These are phyloP conservation scores for Apostichopus leukothele DNA, from an alignment of 53 echinoderm and acorn worm species.

Conservation along the genomic window DNA sequence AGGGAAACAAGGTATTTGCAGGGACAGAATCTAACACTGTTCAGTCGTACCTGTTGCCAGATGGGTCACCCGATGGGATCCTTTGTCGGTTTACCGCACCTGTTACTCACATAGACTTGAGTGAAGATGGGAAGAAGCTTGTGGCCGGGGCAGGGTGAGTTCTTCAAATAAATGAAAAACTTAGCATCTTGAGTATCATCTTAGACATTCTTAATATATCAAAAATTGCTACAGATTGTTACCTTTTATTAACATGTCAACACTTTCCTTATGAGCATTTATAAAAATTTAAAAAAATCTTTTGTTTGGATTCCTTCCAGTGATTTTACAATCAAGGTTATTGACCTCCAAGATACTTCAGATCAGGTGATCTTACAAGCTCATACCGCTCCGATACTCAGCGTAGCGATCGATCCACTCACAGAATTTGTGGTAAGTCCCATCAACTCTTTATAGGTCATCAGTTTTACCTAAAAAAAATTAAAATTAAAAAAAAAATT, in stretches of 20 bases:
- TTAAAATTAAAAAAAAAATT: too few relatives aligned
- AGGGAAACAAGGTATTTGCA: slow-evolving; percentile 80
- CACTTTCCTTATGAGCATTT: slow-evolving; percentile 16
- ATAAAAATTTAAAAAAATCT: background rate
- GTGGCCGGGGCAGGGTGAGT: slow-evolving; percentile 83
- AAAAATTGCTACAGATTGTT: background rate
- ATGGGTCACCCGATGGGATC: slow-evolving; percentile 87
- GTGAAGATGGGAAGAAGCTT: slow-evolving; percentile 68
- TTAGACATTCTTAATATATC: too few relatives aligned
- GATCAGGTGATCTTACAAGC: slow-evolving; percentile 68
- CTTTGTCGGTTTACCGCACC: slow-evolving; percentile 91
- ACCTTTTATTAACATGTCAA: background rate
- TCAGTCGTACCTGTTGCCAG: slow-evolving; percentile 85
- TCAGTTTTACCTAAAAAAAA: too few relatives aligned
- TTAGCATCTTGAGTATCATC: background rate
- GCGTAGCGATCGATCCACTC: slow-evolving; percentile 79
- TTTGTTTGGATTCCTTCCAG: slow-evolving; percentile 50
- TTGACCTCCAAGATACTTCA: slow-evolving; percentile 61
- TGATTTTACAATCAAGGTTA: slow-evolving; percentile 82
- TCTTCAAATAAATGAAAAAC: background rate
- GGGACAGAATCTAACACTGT: slow-evolving; percentile 87
- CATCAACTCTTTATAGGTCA: background rate
- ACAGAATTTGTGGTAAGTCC: slow-evolving; percentile 67
- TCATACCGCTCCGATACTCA: slow-evolving; percentile 85
- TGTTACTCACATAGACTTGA: slow-evolving; percentile 81